A percentile compares a stretch with the other conserved stretches of the same genome.
Conservation (phyloP, 2,888 invertebrate species). For the Orthosia gracilis region DNA sequence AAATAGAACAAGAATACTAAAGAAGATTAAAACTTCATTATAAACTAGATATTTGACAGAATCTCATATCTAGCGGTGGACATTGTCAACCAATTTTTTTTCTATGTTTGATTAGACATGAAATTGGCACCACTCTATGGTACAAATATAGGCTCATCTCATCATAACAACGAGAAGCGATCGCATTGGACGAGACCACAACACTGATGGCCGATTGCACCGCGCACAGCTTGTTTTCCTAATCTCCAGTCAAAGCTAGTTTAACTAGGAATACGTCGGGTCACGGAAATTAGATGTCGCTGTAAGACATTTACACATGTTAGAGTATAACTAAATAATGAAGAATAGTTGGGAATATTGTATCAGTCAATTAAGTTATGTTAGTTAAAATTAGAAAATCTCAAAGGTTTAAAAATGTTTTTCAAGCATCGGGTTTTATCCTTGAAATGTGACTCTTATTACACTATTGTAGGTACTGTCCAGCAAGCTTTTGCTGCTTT, state of each 20-base stretch:
- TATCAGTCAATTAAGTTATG: neutral
- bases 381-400: neutral
- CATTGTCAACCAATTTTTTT: neutral
- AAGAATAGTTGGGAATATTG: neutral
- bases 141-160: neutral
- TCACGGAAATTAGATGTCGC: conserved; percentile 1
- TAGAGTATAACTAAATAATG: neutral
- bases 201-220: conserved; percentile 14
- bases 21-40: neutral
- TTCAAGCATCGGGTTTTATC: neutral
- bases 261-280: conserved; percentile 11
- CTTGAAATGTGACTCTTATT: neutral
- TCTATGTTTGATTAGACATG: no score
- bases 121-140: conserved; percentile 5
- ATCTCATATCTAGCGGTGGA: neutral
- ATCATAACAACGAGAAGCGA: conserved; percentile 9
- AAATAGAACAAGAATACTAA: neutral
- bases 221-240: conserved; percentile 3
- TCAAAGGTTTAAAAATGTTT: neutral
- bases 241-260: conserved; percentile 43
- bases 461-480: neutral
- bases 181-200: neutral
- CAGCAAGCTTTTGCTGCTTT: neutral
- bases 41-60: neutral
- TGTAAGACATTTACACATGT: conserved; percentile 6